Base-by-base conservation (phyloP, 1,140 invertebrate species). In the Plectrocnemia conspersa region DNA sequence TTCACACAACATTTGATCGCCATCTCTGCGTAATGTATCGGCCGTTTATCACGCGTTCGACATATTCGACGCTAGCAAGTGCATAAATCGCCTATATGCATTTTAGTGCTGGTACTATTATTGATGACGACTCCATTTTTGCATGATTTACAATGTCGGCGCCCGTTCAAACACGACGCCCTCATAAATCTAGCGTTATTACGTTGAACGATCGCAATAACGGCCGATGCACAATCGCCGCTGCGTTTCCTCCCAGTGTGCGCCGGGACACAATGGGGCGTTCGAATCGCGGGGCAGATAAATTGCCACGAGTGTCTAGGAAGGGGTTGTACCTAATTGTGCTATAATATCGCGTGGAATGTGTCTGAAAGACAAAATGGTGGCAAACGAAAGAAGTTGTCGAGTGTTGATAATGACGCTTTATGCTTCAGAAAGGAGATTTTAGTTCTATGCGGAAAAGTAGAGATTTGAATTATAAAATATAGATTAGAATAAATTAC, bases 101-200 rank as follows among this genome's bases (percentile, higher is more conserved):
- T 29, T 7, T n/a, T 7, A 29, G n/a, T 29, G 7, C 27, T 29
- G 27, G 27, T n/a, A 29, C 6, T 7, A 16, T 38, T 38, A 38
- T 38, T 38, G 35, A 38, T 38, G 35, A 16, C 5, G 35, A 16
- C 35, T 38, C 13, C 35, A 38, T 38, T 38, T 38, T 38, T 38
- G 35, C 35, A 38, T 38, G 35, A 38, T 38, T 38, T 38, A 38
- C 10, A 9, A 15, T 38, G 35, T 38, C n/a, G 35, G 18, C 5
- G 35, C 10, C 10, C 13, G 18, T 38, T 38, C 35, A 38, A 38
- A 38, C 35, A 38, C 18, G 35, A 13, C 11, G 18, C 11, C 35
- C 15, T 16, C 35, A 38, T 38, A 38, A 38, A 38, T 38, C 35
- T 38, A 10, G 18, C 11, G 35, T 38, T 38, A 38, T 38, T 38